Percentiles rank a stretch among this genome's conserved stretches.
Evolutionary conservation across 2,888 invertebrate species (phyloP).

Genomic region (Metallyticus violacea): DNA sequence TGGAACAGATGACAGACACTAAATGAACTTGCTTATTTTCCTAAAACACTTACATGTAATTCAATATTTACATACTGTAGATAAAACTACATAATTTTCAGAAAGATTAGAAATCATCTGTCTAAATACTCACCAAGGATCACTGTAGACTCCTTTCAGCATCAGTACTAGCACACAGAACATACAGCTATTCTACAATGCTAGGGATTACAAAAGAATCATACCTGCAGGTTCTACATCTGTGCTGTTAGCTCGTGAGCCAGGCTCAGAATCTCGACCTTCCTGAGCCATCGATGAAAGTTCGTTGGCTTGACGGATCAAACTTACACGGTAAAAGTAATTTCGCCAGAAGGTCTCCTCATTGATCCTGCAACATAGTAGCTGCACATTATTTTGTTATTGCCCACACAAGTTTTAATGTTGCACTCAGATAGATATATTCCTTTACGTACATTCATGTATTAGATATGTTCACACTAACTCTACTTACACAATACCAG

Average conservation of each 20-base stretch:
- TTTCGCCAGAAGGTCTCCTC: slow-evolving; percentile 99
- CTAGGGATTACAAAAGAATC: slow-evolving; percentile 21
- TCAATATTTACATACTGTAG: too few species aligned
- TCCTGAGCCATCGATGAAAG: slow-evolving; percentile 61
- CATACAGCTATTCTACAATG: background rate
- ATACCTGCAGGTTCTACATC: slow-evolving; percentile 36
- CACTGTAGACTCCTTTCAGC: background rate
- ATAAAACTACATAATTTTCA: too few species aligned
- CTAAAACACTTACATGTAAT: too few species aligned
- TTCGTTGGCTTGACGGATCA: slow-evolving; percentile 96
- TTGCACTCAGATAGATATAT: too few species aligned
- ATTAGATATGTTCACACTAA: too few species aligned
- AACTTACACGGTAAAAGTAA: slow-evolving; percentile 98
- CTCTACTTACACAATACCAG: too few species aligned
- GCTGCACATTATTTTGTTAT: background rate
- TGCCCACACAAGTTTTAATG: background rate
- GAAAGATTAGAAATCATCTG: too few species aligned
- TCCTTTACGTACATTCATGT: too few species aligned
- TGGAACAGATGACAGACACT: too few species aligned
- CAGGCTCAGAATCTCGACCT: slow-evolving; percentile 33
- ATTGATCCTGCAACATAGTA: slow-evolving; percentile 63
- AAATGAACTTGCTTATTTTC: too few species aligned
- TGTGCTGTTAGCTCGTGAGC: slow-evolving; percentile 31
- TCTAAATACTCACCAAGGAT: background rate
- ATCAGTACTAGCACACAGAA: background rate